Evolutionary conservation across 2,888 invertebrate species (phyloP).

Genomic region (Ennomos erosarius): DNA sequence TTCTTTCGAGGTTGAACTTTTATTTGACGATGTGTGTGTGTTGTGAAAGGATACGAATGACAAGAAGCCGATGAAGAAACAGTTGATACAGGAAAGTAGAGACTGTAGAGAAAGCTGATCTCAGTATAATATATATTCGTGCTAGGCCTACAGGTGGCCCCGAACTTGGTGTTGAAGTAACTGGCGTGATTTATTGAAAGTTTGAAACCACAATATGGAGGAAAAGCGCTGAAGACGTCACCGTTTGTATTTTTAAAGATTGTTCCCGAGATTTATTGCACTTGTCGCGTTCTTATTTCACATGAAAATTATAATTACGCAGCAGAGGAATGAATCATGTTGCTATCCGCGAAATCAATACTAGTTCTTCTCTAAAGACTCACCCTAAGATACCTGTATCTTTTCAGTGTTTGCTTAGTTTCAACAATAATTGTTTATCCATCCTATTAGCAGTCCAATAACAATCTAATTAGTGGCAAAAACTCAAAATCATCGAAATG

Average conservation of each 20-base stretch:
- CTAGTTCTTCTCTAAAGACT: slow-evolving; percentile 6
- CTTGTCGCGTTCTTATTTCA: not conserved
- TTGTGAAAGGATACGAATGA: too few species aligned
- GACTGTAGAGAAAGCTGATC: slow-evolving; percentile 17
- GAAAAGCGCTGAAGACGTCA: too few species aligned
- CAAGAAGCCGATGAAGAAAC: not conserved
- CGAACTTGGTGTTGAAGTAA: too few species aligned
- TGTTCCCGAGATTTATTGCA: too few species aligned
- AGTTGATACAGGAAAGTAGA: slow-evolving; percentile 11
- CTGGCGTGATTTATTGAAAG: too few species aligned
- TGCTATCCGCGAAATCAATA: not conserved
- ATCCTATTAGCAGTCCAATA: slow-evolving; percentile 18
- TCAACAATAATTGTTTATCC: slow-evolving; percentile 8
- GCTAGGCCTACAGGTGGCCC: too few species aligned
- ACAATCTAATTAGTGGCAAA: slow-evolving; percentile 25
- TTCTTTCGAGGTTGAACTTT: too few species aligned
- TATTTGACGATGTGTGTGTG: too few species aligned
- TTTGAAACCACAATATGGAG: too few species aligned
- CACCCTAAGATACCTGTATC: not conserved
- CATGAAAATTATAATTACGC: not conserved
- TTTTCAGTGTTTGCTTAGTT: not conserved
- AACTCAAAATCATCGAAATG: slow-evolving; percentile 11
- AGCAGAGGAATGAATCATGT: not conserved
- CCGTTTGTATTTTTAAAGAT: too few species aligned
- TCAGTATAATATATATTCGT: too few species aligned